phyloP scores from a whole-genome alignment of 2,113 vertebrate genomes.

The Phoenicopterus ruber region DNA sequence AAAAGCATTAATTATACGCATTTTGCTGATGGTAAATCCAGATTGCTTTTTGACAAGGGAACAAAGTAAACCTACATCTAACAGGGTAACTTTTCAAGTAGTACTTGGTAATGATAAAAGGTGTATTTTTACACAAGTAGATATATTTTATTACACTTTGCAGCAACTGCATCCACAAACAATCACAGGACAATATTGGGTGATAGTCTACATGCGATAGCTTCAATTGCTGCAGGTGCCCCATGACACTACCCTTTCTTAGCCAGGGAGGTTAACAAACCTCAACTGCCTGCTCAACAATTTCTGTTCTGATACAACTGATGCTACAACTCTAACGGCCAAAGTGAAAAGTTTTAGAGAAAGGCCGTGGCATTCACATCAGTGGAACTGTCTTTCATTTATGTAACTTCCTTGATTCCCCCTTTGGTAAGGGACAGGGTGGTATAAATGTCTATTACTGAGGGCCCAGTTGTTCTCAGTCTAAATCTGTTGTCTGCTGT shows the following conservation, averaged over 20 bases:
- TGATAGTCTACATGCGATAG: fast-evolving
- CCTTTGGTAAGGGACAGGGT: not conserved
- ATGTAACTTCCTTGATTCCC: not conserved
- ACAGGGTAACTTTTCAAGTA: not conserved
- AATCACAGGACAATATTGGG: not conserved
- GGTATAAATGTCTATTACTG: not conserved
- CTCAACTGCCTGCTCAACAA: not conserved
- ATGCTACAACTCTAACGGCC: not conserved
- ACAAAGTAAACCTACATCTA: not conserved
- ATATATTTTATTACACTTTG: not conserved
- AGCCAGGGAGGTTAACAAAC: not conserved
- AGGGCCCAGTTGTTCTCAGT: not conserved
- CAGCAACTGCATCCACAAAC: not conserved
- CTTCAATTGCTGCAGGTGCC: not conserved
- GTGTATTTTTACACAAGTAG: not conserved
- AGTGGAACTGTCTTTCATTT: not conserved
- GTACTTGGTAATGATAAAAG: not conserved
- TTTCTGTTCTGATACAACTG: not conserved
- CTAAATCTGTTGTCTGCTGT: not conserved
- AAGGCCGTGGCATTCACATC: not conserved
- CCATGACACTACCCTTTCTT: not conserved
- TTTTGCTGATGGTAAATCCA: not conserved
- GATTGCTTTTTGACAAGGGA: not conserved
- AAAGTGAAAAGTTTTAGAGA: not conserved
- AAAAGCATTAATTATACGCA: not conserved